Conservation (phyloP, 2,888 invertebrate genomes). For the Neoascia interrupta region DNA sequence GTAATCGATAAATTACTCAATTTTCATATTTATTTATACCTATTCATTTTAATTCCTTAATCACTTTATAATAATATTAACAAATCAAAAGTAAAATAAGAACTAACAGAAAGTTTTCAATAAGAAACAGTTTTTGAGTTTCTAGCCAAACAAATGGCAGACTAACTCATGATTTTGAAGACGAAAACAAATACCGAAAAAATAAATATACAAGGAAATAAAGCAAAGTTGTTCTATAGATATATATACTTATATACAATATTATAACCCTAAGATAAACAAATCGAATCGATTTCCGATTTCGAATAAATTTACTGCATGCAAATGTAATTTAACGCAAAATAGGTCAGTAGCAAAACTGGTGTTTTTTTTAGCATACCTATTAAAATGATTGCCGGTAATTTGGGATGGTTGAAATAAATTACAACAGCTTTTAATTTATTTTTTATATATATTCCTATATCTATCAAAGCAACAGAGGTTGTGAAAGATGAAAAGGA, state of each 20-base stretch:
- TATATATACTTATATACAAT: no score
- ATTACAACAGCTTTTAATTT: constrained; percentile 7
- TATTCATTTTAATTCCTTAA: constrained; percentile 9
- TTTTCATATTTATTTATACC: constrained; percentile 1
- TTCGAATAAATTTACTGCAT: constrained; percentile 9
- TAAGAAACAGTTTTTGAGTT: constrained; percentile 10
- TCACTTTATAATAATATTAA: constrained; percentile 39
- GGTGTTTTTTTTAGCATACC: constrained; percentile 3
- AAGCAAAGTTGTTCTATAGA: no score
- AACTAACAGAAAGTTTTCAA: constrained; percentile 17
- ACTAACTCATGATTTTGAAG: constrained; percentile 12
- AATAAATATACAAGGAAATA: background rate
- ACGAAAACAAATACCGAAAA: background rate
- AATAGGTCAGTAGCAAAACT: background rate
- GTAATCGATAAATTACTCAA: constrained; percentile 43
- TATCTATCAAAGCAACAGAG: background rate
- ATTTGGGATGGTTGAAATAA: no score
- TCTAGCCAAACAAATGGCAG: no score
- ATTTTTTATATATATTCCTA: constrained; percentile 1
- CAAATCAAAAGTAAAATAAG: constrained; percentile 27
- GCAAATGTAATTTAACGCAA: no score
- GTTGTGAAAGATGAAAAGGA: background rate
- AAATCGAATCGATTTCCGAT: constrained; percentile 12
- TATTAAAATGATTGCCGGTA: constrained; percentile 29
- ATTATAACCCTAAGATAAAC: no score